Percentiles rank a stretch among this genome's conserved stretches.
Evolutionary conservation across 2,797 vertebrate species (phyloP).

Genomic region (Lycodopsis pacificus): DNA sequence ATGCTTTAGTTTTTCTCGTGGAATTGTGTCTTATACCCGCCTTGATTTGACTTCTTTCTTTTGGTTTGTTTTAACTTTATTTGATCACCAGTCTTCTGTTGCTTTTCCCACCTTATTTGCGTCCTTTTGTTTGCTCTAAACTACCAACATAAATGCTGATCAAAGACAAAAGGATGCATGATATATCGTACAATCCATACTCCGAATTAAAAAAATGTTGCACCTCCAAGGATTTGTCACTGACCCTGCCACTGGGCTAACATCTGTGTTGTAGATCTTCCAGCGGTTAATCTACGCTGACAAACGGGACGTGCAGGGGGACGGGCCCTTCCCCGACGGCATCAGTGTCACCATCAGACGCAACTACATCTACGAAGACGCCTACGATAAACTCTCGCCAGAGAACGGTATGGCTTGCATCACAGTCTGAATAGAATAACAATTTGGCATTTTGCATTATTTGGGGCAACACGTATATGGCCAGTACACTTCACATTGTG

Average conservation of each 20-base stretch:
- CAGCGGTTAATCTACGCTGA: slow-evolving; percentile 97
- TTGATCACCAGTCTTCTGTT: background rate
- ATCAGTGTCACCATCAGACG: slow-evolving; percentile 97
- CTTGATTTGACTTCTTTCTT: background rate
- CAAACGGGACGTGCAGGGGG: slow-evolving; percentile 97
- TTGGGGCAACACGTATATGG: background rate
- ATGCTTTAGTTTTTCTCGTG: slow-evolving; percentile 2
- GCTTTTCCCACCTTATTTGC: background rate
- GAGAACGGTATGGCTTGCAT: slow-evolving; percentile 89
- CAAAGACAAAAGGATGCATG: background rate
- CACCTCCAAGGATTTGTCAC: slow-evolving; percentile 41
- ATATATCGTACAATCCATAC: background rate
- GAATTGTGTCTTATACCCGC: background rate
- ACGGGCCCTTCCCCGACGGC: slow-evolving; percentile 95
- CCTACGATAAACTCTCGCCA: slow-evolving; percentile 98
- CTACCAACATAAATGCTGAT: background rate
- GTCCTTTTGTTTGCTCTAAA: background rate
- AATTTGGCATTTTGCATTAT: background rate
- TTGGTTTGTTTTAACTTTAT: background rate
- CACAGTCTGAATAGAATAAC: background rate
- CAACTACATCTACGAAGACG: slow-evolving; percentile 99
- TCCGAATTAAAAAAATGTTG: slow-evolving; percentile 34
- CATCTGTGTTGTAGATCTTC: slow-evolving; percentile 89
- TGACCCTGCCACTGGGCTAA: slow-evolving; percentile 43
- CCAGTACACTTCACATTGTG: background rate